phyloP scores from a whole-genome alignment of 2,888 invertebrate species.

The Alsophila aescularia region DNA sequence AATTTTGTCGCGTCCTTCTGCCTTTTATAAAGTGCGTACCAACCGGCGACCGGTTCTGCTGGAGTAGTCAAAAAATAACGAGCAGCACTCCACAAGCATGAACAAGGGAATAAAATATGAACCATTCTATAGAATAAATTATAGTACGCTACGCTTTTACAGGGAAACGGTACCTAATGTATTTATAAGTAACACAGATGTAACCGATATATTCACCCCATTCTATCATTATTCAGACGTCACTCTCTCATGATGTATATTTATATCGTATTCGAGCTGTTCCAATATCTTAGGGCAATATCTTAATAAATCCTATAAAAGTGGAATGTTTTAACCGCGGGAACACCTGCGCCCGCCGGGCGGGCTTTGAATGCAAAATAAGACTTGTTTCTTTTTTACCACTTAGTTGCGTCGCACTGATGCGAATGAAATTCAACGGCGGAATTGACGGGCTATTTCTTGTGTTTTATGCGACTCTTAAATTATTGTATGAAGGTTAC shows the following conservation, averaged over 20 bases:
- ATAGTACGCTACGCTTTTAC: no score
- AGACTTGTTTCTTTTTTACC: constrained; percentile 83
- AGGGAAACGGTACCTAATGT: constrained; percentile 26
- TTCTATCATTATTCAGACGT: constrained; percentile 42
- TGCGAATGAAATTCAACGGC: constrained; percentile 73
- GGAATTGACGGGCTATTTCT: constrained; percentile 70
- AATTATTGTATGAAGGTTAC: constrained; percentile 39
- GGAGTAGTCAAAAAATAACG: neutral
- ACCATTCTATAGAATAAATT: no score
- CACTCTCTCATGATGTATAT: constrained; percentile 22
- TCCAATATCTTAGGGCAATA: constrained; percentile 75
- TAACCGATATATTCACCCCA: constrained; percentile 34
- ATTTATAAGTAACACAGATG: constrained; percentile 35
- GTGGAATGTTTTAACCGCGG: constrained; percentile 80
- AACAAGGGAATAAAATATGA: neutral
- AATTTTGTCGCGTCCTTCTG: constrained; percentile 45
- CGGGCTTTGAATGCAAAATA: constrained; percentile 82
- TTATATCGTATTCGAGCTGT: constrained; percentile 52
- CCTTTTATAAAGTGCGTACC: constrained; percentile 3
- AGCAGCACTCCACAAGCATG: neutral
- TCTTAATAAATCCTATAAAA: constrained; percentile 83
- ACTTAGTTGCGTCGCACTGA: constrained; percentile 72
- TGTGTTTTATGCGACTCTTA: constrained; percentile 47
- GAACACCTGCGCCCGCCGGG: constrained; percentile 74
- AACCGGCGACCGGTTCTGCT: neutral